Evolutionary conservation across 1,140 invertebrate genomes (phyloP), one percentile per base, ranked within the genome.

Genomic region (Ridgeia piscesae): DNA sequence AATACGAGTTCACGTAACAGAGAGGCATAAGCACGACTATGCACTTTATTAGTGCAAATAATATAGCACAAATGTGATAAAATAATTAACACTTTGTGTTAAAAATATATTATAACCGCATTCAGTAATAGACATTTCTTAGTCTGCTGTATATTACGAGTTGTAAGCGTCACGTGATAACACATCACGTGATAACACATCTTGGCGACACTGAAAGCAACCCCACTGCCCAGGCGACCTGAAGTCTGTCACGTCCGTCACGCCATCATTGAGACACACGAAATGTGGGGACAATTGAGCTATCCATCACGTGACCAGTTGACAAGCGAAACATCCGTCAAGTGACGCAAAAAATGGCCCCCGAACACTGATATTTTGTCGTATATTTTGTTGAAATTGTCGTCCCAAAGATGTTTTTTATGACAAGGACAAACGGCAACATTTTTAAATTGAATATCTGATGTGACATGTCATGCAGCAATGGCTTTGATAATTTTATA

Each of bases 31-130:
- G 58, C 58, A 77, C 58, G 27, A 77, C 2, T 77, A 77, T 21
- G 58, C 58, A 77, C 58, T 77, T 77, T 77, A 31, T 77, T 77
- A 77, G 58, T 77, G 58, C 58, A 77, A 77, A 77, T 77, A 77
- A 17, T 31, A 77, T 77, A 77, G 58, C 58, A 77, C 17, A 77
- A 8, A 9, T 17, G 17, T 77, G 58, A 77, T 21, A 77, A 77
- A 77, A 27, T 27, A 77, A 77, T 27, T 77, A 77, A 77, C 58
- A 21, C 58, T 42, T 42, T 77, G 58, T 77, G 58, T 77, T 77
- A 77, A 77, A 77, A 77, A 77, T 77, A 77, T 77, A 77, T 77
- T 77, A 21, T 17, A 21, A 21, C 27, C 2, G 58, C 48, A 50
- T 50, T 50, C 8, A 50, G 48, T 50, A 21, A 21, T 50, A 50